Base-by-base conservation (phyloP, 1,140 invertebrate genomes). In the Papilio xuthus region DNA sequence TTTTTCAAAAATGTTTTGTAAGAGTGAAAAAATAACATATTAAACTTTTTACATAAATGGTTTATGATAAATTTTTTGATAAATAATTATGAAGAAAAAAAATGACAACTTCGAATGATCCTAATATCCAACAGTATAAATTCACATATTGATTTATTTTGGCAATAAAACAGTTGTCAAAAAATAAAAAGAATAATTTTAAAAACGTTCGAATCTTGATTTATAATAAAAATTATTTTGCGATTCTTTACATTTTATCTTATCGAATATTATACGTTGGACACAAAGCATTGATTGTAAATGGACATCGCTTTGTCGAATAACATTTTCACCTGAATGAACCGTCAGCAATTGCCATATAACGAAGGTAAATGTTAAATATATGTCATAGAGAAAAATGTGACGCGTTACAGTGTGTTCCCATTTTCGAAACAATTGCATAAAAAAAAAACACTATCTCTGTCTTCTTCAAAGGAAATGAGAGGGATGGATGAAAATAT, bases 221-320 rank as follows among this genome's bases (percentile, higher is more conserved):
- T n/a, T n/a, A n/a, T n/a, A n/a, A n/a, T n/a, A n/a, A n/a, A n/a
- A n/a, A n/a, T n/a, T n/a, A n/a, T n/a, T n/a, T n/a, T n/a, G n/a
- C n/a, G n/a, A 12, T 56, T 63, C 28, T 63, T 63, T 56, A 56
- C 56, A 12, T 12, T 28, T 28, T 63, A 28, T 60, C 12, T 26
- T 18, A 13, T 26, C 23, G 9, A 60, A 60, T 60, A 26, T 13
- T 4, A 60, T 28, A 28, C 60, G 26, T 15, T 60, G 26, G 60
- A 67, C 26, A 32, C 26, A 67, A 67, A 28, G 26, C 26, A 32
- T 28, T 67, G 60, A 67, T 67, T 67, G 13, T 67, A 26, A 28
- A 67, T 7, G 60, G 60, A 67, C 60, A 67, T 15, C 60, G 60
- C 60, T 67, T 67, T 67, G 60, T 67, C 60, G 32, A 67, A 67